Percentiles rank a stretch among this genome's conserved stretches.
These are phyloP conservation scores for Neomorphus geoffroyi DNA, from an alignment of 2,797 vertebrate species.

Conservation along the genomic window DNA sequence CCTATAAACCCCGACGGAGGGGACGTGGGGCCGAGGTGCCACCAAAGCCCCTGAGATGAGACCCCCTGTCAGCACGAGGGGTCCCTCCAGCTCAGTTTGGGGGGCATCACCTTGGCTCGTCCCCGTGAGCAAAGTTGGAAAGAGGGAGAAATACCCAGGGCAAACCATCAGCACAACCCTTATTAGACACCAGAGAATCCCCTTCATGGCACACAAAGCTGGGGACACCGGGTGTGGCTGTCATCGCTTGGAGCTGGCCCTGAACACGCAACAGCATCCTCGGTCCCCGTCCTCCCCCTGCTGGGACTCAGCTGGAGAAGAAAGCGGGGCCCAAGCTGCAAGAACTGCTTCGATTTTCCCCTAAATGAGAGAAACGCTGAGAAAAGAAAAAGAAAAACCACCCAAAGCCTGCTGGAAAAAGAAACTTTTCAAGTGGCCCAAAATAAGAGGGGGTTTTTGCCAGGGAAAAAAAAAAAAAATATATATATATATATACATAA, in stretches of 20 bases:
- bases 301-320: neutral
- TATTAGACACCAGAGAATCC: neutral
- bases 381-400: neutral
- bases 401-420: conserved; percentile 19
- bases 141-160: rapidly evolving
- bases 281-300: rapidly evolving
- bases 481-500: neutral
- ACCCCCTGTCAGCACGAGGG: rapidly evolving
- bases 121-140: neutral
- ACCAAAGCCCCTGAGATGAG: rapidly evolving
- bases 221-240: neutral
- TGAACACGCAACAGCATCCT: rapidly evolving
- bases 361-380: neutral
- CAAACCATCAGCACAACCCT: neutral
- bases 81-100: rapidly evolving
- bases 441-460: neutral
- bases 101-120: rapidly evolving
- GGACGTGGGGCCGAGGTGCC: rapidly evolving
- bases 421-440: neutral
- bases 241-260: neutral
- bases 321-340: neutral
- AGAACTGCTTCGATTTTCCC: neutral
- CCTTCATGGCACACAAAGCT: rapidly evolving
- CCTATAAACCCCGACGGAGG: conserved; percentile 44
- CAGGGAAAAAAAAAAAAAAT: neutral